Evolutionary conservation across 2,113 vertebrate species (phyloP).

Genomic region (Indri indri): DNA sequence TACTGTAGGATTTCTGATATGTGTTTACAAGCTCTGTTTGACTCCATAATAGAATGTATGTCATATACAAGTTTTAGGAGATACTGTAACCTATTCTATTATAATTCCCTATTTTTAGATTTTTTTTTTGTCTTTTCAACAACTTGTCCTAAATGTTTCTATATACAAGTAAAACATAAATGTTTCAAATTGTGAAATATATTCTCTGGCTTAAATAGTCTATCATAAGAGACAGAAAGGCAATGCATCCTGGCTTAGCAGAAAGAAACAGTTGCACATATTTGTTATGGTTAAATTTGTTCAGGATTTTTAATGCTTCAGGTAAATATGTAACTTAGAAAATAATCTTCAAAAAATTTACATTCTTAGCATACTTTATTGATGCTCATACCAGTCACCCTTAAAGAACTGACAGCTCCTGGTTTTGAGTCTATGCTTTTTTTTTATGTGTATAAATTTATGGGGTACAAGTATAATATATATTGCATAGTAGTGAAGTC

Average conservation of each 20-base stretch:
- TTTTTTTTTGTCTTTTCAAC: not conserved
- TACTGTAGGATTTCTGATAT: not conserved
- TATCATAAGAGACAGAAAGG: not conserved
- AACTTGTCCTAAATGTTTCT: not conserved
- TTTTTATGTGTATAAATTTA: too few relatives aligned
- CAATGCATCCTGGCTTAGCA: not conserved
- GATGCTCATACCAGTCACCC: not conserved
- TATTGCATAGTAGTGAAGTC: too few relatives aligned
- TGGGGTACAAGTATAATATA: too few relatives aligned
- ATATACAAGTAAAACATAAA: not conserved
- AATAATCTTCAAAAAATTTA: not conserved
- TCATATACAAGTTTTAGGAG: not conserved
- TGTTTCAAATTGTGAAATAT: not conserved
- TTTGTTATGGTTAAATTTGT: slow-evolving; percentile 6
- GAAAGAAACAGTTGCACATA: not conserved
- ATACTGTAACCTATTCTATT: not conserved
- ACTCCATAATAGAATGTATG: not conserved
- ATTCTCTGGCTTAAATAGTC: not conserved
- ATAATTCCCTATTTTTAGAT: not conserved
- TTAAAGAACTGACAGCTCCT: not conserved
- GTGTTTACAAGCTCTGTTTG: not conserved
- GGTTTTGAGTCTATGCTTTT: not conserved
- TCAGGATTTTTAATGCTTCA: not conserved
- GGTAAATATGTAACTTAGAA: not conserved
- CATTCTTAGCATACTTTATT: not conserved